A percentile compares a stretch with the other conserved stretches of the same genome.
phyloP scores from a whole-genome alignment of 2,113 vertebrate genomes.

The Ginglymostoma cirratum region DNA sequence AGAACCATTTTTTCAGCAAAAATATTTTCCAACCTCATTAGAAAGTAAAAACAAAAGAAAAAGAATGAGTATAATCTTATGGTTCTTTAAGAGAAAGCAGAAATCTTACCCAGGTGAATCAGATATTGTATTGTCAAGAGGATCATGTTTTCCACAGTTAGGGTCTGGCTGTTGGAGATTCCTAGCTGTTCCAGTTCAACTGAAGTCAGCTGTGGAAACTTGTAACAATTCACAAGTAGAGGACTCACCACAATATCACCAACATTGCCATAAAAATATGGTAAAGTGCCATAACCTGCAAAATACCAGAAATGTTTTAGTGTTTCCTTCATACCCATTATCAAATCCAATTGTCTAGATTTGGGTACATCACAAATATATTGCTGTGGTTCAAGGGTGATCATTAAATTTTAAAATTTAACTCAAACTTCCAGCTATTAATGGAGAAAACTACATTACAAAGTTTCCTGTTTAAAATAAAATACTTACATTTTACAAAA shows the following conservation, averaged over 20 bases:
- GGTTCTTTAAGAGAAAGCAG: neutral
- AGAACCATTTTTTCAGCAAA: neutral
- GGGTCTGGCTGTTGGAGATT: constrained; percentile 69
- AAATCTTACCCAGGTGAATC: constrained; percentile 76
- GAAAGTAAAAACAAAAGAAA: neutral
- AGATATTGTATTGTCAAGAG: constrained; percentile 93
- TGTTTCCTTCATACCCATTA: neutral
- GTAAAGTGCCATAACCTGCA: constrained; percentile 90
- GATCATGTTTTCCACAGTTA: constrained; percentile 86
- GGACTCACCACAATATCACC: constrained; percentile 94
- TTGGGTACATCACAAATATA: neutral
- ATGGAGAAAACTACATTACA: neutral
- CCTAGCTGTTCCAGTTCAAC: constrained; percentile 76
- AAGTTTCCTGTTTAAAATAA: neutral
- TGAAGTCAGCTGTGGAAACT: constrained; percentile 75
- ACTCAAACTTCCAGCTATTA: neutral
- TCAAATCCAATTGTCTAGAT: neutral
- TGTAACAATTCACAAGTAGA: constrained; percentile 92
- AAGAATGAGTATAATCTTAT: neutral
- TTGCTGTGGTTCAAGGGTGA: neutral
- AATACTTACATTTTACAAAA: neutral
- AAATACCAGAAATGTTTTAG: constrained; percentile 39
- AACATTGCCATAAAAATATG: constrained; percentile 97
- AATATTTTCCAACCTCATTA: neutral
- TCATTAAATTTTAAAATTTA: neutral